phyloP scores from a whole-genome alignment of 2,888 invertebrate species.

The Troides aeacus region DNA sequence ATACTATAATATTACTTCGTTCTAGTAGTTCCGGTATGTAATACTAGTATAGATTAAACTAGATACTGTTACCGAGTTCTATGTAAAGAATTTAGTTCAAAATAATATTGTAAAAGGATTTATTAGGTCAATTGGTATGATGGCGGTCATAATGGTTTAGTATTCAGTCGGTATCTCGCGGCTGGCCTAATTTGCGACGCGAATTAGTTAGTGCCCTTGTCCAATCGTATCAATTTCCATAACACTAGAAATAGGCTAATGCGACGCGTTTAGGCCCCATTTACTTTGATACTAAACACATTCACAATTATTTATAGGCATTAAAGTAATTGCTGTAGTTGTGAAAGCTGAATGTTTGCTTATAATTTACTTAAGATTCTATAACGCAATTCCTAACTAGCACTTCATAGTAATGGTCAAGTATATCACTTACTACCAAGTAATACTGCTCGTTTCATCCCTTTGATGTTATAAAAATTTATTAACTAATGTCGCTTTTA shows the following conservation, averaged over 20 bases:
- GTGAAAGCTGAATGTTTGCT: background rate
- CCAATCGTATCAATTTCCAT: constrained; percentile 42
- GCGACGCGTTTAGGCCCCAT: constrained; percentile 43
- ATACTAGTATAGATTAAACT: too few relatives aligned
- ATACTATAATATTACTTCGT: too few relatives aligned
- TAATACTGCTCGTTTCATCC: too few relatives aligned
- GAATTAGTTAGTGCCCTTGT: constrained; percentile 25
- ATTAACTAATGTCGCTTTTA: too few relatives aligned
- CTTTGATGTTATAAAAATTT: too few relatives aligned
- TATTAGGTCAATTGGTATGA: constrained; percentile 24
- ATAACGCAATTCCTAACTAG: background rate
- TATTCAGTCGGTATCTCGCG: constrained; percentile 4
- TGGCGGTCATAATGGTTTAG: constrained; percentile 15
- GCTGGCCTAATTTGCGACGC: constrained; percentile 17
- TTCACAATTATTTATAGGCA: too few relatives aligned
- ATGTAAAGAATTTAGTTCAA: constrained; percentile 14
- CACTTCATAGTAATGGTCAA: too few relatives aligned
- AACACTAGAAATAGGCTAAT: constrained; percentile 38
- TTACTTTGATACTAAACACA: background rate
- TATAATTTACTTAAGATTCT: background rate
- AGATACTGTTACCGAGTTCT: background rate
- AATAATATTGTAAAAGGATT: constrained; percentile 17
- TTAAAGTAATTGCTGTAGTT: too few relatives aligned
- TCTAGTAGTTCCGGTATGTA: too few relatives aligned
- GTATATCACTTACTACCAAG: too few relatives aligned